Evolutionary conservation across 2,797 vertebrate genomes (phyloP).

Genomic region (Microtus agrestis): DNA sequence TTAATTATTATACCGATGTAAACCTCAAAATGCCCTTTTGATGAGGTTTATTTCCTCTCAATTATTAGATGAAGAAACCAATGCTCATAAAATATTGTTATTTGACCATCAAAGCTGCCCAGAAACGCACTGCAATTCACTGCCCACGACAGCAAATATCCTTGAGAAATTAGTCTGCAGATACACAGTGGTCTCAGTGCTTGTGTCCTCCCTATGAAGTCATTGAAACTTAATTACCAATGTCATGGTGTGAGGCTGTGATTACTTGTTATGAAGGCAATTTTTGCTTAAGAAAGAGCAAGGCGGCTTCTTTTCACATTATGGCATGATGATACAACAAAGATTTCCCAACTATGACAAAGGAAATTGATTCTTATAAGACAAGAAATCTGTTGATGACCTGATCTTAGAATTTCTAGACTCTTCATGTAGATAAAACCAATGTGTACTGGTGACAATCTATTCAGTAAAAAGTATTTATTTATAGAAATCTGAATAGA

Average conservation of each 20-base stretch:
- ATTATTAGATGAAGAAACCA: not conserved
- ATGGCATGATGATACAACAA: not conserved
- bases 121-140: not conserved
- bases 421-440: not conserved
- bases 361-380: not conserved
- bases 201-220: not conserved
- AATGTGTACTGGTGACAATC: too few species aligned
- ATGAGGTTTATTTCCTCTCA: not conserved
- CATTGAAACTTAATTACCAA: not conserved
- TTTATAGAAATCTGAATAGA: not conserved
- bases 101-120: not conserved
- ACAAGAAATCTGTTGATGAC: not conserved
- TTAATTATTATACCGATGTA: not conserved
- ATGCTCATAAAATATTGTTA: not conserved
- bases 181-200: not conserved
- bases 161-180: not conserved
- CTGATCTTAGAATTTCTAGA: not conserved
- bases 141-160: not conserved
- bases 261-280: not conserved
- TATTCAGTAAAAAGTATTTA: not conserved
- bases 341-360: not conserved
- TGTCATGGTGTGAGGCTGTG: not conserved
- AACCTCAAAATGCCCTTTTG: not conserved
- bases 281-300: not conserved
- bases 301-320: not conserved